Percentiles rank a stretch among this genome's conserved stretches.
phyloP scores from a whole-genome alignment of 2,797 vertebrate species.

The Acanthiza pusilla region DNA sequence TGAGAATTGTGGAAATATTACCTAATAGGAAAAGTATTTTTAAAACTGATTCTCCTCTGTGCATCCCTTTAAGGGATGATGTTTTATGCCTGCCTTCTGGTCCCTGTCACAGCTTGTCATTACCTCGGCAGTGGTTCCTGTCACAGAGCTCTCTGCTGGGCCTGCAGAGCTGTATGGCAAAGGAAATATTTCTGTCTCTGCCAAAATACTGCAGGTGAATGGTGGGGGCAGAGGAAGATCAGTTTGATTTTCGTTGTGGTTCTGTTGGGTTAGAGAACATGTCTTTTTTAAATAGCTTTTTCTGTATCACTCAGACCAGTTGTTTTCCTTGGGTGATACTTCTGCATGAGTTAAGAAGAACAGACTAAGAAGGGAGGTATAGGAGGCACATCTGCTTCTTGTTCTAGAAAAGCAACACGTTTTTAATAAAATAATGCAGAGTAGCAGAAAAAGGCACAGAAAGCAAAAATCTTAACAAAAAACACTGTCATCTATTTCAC shows the following conservation, averaged over 20 bases:
- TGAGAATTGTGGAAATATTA: background rate
- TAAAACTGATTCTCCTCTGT: background rate
- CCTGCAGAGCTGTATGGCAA: background rate
- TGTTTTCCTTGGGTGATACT: background rate
- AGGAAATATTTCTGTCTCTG: background rate
- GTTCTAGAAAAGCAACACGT: background rate
- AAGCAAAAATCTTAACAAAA: background rate
- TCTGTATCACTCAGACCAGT: background rate
- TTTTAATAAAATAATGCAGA: background rate
- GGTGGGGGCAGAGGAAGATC: too few species aligned
- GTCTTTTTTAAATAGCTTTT: background rate
- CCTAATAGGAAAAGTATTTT: slow-evolving; percentile 32
- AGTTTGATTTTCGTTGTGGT: background rate
- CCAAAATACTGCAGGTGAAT: background rate
- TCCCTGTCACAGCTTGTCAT: background rate
- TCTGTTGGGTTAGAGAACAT: background rate
- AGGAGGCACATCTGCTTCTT: background rate
- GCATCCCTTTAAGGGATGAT: background rate
- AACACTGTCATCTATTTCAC: background rate
- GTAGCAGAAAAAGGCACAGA: background rate
- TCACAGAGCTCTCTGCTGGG: background rate
- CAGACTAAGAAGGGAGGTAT: background rate
- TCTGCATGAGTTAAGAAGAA: background rate
- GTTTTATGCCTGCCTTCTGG: background rate
- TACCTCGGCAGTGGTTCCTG: background rate